Conservation (phyloP, 1,140 invertebrate genomes). For the Calosoma granatense region DNA sequence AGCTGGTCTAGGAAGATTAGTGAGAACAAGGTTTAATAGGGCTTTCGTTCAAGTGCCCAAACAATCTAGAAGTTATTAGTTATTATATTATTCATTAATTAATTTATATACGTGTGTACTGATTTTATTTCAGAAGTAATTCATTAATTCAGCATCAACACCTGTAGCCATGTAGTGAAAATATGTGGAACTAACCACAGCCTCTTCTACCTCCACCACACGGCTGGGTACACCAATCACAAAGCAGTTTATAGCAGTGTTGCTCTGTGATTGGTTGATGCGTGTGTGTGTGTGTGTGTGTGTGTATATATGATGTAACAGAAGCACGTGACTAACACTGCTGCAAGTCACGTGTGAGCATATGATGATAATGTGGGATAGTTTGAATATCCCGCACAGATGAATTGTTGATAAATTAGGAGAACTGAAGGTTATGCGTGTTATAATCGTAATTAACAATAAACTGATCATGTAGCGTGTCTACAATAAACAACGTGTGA, state of each 20-base stretch:
- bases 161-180: not conserved
- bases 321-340: too few relatives aligned
- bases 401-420: too few relatives aligned
- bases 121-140: not conserved
- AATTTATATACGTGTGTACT: too few relatives aligned
- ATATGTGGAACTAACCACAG: not conserved
- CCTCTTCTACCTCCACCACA: not conserved
- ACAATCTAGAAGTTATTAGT: constrained; percentile 3
- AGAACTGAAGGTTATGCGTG: not conserved
- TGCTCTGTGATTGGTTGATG: not conserved
- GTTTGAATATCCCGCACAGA: not conserved
- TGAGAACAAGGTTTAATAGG: not conserved
- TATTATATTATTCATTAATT: not conserved
- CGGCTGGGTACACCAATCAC: not conserved
- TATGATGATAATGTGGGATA: too few relatives aligned
- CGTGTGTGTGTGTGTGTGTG: not conserved
- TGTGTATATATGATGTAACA: too few relatives aligned
- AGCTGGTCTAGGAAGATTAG: not conserved
- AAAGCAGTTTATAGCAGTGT: not conserved
- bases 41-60: not conserved
- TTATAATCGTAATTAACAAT: not conserved
- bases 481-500: not conserved
- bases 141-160: not conserved
- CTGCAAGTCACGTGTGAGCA: too few relatives aligned
- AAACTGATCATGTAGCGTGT: too few relatives aligned